Base-by-base conservation (phyloP, 1,140 invertebrate genomes). In the Hyles vespertilio region DNA sequence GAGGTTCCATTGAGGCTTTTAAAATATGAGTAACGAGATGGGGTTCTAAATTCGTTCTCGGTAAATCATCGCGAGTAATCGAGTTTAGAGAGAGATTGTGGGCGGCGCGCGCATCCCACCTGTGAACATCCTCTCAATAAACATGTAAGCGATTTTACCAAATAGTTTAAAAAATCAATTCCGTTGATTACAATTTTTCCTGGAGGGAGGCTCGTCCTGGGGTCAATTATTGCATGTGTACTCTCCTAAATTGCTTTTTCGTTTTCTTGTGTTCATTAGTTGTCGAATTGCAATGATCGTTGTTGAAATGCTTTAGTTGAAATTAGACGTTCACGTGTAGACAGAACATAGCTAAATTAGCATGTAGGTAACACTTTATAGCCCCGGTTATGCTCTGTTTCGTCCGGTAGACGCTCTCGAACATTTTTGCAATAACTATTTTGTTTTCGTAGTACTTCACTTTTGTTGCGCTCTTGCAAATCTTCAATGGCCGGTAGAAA, bases 51-150 rank as follows among this genome's bases (percentile, higher is more conserved):
- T 86, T 79, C 79, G 78, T 81, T 86, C 72, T 79, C 83, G 63
- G 81, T 88, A 88, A 88, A 88, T 88, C 84, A 86, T 88, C 77
- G 79, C 66, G 69, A 72, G 74, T 87, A 87, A 87, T 87, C 78
- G 81, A 85, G 78, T 85, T 87, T 87, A 84, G 81, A 82, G 74
- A 76, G 68, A 82, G 76, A 79, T 82, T 77, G 80, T 84, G 84
- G 84, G 83, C 81, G 82, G 76, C 48, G 75, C 70, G 51, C 70
- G 74, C 73, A 77, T 72, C 76, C 78, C 77, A 81, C 77, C 79
- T 83, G 77, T 77, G 79, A 84, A 77, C 69, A 79, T 83, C 74
- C 81, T 85, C 69, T 79, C 61, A 60, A 64, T 79, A 78, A 77
- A 69, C 79, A 79, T 70, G 67, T 72, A 62, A 70, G 64, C 57